Conservation (phyloP, 2,888 invertebrate species). For the Tenthredo amoena region DNA sequence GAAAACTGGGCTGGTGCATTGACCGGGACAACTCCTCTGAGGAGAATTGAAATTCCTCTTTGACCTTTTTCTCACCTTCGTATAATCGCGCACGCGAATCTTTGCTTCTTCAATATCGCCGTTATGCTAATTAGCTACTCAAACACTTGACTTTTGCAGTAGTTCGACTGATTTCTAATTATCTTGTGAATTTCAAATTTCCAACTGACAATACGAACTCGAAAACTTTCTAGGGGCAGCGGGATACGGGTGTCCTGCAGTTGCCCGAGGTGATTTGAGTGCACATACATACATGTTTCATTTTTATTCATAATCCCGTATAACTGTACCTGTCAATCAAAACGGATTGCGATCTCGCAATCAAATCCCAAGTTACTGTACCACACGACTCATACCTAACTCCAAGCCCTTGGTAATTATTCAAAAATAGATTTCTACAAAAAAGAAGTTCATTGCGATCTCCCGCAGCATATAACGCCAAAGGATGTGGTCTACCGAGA, state of each 20-base stretch:
- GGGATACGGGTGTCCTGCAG: neutral
- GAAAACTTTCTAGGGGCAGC: neutral
- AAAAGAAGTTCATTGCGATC: neutral
- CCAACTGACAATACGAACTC: neutral
- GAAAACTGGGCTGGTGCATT: conserved; percentile 74
- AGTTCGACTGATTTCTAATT: conserved; percentile 32
- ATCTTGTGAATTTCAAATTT: conserved; percentile 32
- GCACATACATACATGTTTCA: neutral
- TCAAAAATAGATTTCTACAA: neutral
- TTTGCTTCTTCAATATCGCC: neutral
- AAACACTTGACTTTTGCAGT: neutral
- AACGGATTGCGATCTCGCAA: conserved; percentile 23
- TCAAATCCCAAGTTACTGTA: neutral
- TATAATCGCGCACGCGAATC: neutral
- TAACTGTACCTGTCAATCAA: conserved; percentile 29
- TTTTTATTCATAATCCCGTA: conserved; percentile 38
- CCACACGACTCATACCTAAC: neutral
- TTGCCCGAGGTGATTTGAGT: neutral
- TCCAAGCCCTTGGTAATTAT: neutral
- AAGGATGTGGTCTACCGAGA: conserved; percentile 16
- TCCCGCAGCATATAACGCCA: neutral
- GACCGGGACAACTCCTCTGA: conserved; percentile 64
- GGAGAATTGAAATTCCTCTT: conserved; percentile 9
- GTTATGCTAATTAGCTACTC: neutral
- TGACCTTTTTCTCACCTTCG: neutral